Percentiles rank a stretch among this genome's conserved stretches.
Evolutionary conservation across 1,140 invertebrate genomes (phyloP).

Genomic region (Drosophila santomea): DNA sequence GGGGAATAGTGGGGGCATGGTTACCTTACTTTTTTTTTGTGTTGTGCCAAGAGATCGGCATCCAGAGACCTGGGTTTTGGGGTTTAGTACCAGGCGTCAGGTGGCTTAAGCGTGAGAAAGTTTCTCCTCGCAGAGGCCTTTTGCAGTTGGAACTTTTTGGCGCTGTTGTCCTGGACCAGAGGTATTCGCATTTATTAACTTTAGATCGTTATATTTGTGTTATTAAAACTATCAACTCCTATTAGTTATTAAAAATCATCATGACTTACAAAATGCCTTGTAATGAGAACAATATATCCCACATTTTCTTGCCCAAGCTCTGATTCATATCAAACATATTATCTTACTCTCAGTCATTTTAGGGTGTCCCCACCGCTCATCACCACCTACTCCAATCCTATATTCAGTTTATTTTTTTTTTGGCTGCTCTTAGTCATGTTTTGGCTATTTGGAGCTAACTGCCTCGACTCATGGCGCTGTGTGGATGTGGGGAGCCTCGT

Average conservation of each 20-base stretch:
- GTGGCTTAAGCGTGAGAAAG: conserved; percentile 76
- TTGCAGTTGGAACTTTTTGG: background rate
- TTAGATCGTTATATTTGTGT: background rate
- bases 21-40: background rate
- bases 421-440: conserved; percentile 67
- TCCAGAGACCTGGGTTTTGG: conserved; percentile 11
- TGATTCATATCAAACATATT: too few relatives aligned
- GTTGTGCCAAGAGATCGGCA: conserved; percentile 21
- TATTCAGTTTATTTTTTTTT: background rate
- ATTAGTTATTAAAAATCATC: too few relatives aligned
- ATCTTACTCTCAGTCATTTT: background rate
- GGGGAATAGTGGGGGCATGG: background rate
- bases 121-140: conserved; percentile 49
- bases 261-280: too few relatives aligned
- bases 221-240: too few relatives aligned
- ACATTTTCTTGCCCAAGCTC: too few relatives aligned
- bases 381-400: conserved; percentile 2
- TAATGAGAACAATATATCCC: too few relatives aligned
- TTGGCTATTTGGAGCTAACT: conserved; percentile 69
- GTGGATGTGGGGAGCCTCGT: conserved; percentile 13
- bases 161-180: background rate
- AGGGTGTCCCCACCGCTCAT: conserved; percentile 19
- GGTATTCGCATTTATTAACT: background rate
- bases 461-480: conserved; percentile 40
- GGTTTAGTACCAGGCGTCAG: conserved; percentile 58